Conservation (phyloP, 2,113 vertebrate genomes). For the Tetrax tetrax region DNA sequence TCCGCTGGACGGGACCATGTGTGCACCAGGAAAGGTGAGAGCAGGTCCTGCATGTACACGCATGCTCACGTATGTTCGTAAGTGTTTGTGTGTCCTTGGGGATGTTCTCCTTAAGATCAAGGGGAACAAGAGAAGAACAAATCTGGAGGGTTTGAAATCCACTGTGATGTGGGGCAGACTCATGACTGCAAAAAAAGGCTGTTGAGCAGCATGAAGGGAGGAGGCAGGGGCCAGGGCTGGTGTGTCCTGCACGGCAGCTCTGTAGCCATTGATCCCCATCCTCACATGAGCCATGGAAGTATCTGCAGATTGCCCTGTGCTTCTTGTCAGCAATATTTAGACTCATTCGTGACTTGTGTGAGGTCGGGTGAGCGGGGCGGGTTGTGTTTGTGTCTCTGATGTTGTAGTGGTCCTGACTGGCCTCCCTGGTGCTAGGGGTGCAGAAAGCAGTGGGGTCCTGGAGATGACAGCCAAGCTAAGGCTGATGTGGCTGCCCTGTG, state of each 20-base stretch:
- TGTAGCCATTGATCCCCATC: rapidly evolving
- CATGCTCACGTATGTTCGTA: rapidly evolving
- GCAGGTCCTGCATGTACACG: rapidly evolving
- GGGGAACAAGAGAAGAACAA: not conserved
- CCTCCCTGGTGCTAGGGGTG: rapidly evolving
- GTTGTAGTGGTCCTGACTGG: not conserved
- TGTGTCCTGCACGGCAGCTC: not conserved
- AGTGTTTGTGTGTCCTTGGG: not conserved
- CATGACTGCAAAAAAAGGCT: not conserved
- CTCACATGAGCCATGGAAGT: not conserved
- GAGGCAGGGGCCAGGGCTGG: not conserved
- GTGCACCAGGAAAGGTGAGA: conserved; percentile 92
- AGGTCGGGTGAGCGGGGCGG: not conserved
- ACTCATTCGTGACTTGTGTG: rapidly evolving
- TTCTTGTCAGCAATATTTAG: not conserved
- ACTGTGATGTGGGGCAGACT: not conserved
- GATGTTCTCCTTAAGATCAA: not conserved
- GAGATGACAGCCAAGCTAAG: not conserved
- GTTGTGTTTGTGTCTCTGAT: not conserved
- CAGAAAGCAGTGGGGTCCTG: not conserved
- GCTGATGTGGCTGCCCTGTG: not conserved
- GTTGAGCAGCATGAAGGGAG: not conserved
- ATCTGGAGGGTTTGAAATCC: not conserved
- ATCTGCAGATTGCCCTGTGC: not conserved
- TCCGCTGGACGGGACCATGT: conserved; percentile 94